Evolutionary conservation across 1,140 invertebrate genomes (phyloP), one percentile per base, ranked within the genome.

Genomic region (Dendroctonus ponderosae): DNA sequence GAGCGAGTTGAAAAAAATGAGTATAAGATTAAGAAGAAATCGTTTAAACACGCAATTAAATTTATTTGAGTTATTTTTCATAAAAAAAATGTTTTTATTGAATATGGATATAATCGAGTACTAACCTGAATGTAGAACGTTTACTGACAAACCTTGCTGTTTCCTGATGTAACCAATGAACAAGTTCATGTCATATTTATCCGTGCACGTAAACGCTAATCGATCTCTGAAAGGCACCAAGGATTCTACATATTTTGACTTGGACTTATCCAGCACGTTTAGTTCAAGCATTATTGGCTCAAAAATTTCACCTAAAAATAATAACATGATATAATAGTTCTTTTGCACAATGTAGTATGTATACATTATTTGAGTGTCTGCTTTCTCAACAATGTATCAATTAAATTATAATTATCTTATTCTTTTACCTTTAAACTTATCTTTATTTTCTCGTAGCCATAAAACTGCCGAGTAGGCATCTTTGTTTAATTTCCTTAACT

Each of bases 201-300:
- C 81, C 73, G 92, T 90, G 76, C 92, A 96, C 0, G 91, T 87
- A 79, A 97, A 97, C 0, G 92, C 90, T 4, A 87, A 75, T 53
- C 95, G 79, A 77, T 97, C 94, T 8, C 88, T 80, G 2, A 81
- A 74, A 0, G 83, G 70, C 11, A 97, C 86, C 2, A 86, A 83
- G 53, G 82, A 87, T 79, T 97, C 94, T 14, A 96, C 77, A 76
- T 90, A 94, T 61, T 88, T 89, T 0, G 91, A 88, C 77, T 87
- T 84, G 4, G 82, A 76, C 0, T 83, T 76, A 64, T 90, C 83
- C 48, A 85, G 85, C 12, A 94, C 86, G 72, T 91, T 91, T 39
- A 87, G 83, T 79, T 85, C 84, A 8, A 91, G 74, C 68, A 90
- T 81, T 80, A 95, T 90, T 0, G 96, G 96, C 73, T 92, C 88